phyloP scores from a whole-genome alignment of 1,140 invertebrate genomes.

The Drosophila obscura region DNA sequence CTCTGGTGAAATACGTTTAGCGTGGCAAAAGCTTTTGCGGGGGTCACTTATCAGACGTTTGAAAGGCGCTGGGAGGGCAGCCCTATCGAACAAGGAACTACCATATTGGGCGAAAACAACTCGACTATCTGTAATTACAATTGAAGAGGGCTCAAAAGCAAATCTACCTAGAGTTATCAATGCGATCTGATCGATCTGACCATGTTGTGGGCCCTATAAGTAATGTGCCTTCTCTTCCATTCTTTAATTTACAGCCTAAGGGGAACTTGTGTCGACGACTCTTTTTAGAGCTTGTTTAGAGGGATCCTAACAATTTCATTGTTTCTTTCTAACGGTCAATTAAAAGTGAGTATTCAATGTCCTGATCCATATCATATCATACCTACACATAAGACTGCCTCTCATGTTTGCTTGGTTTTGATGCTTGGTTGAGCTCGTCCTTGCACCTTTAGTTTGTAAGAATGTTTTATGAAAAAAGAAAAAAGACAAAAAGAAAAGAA shows the following conservation, averaged over 20 bases:
- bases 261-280: conserved; percentile 82
- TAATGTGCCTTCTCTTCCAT: conserved; percentile 43
- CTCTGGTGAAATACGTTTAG: conserved; percentile 66
- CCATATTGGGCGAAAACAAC: conserved; percentile 18
- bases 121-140: conserved; percentile 32
- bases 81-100: conserved; percentile 43
- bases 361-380: conserved; percentile 17
- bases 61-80: background rate
- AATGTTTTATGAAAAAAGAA: conserved; percentile 64
- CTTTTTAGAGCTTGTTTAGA: conserved; percentile 83
- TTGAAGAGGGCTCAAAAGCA: conserved; percentile 21
- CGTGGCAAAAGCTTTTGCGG: conserved; percentile 49
- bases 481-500: conserved; percentile 28
- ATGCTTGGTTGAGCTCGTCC: conserved; percentile 9
- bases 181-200: conserved; percentile 7
- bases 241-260: conserved; percentile 77
- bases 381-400: conserved; percentile 8
- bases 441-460: conserved; percentile 57
- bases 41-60: conserved; percentile 25
- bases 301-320: conserved; percentile 83
- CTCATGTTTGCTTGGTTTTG: conserved; percentile 18
- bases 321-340: conserved; percentile 83
- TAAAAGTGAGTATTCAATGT: conserved; percentile 78
- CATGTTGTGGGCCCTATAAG: conserved; percentile 43
- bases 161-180: conserved; percentile 1